A percentile compares a stretch with the other conserved stretches of the same genome.
Evolutionary conservation across 2,113 vertebrate species (phyloP).

Genomic region (Bubo bubo): DNA sequence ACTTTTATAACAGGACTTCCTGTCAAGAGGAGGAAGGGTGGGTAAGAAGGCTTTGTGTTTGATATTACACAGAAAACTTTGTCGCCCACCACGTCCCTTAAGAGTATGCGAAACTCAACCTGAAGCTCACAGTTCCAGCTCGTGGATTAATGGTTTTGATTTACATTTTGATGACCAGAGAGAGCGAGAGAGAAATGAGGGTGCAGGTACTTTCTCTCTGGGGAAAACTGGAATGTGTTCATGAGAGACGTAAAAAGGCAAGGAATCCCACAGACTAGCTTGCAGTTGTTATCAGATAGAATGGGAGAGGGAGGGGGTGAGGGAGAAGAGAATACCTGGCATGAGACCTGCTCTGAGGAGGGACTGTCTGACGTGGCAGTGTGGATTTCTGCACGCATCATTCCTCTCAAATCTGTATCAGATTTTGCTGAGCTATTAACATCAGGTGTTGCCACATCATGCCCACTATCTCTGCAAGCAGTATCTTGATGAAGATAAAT

Average conservation of each 20-base stretch:
- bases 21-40: neutral
- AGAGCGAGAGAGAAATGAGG: neutral
- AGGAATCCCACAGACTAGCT: neutral
- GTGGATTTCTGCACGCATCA: neutral
- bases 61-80: neutral
- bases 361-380: neutral
- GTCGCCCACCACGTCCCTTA: neutral
- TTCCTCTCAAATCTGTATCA: neutral
- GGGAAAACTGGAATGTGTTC: constrained; percentile 35
- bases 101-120: neutral
- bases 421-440: neutral
- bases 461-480: neutral
- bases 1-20: neutral
- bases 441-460: neutral
- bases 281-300: neutral
- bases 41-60: neutral
- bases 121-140: neutral
- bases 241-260: neutral
- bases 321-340: neutral
- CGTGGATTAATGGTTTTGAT: neutral
- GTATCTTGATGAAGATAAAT: neutral
- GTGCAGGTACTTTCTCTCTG: neutral
- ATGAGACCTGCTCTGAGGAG: neutral
- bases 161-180: neutral
- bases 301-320: neutral